A percentile compares a stretch with the other conserved stretches of the same genome.
These are phyloP conservation scores for Diorhabda elongata DNA, from an alignment of 1,140 invertebrate genomes.

Conservation along the genomic window DNA sequence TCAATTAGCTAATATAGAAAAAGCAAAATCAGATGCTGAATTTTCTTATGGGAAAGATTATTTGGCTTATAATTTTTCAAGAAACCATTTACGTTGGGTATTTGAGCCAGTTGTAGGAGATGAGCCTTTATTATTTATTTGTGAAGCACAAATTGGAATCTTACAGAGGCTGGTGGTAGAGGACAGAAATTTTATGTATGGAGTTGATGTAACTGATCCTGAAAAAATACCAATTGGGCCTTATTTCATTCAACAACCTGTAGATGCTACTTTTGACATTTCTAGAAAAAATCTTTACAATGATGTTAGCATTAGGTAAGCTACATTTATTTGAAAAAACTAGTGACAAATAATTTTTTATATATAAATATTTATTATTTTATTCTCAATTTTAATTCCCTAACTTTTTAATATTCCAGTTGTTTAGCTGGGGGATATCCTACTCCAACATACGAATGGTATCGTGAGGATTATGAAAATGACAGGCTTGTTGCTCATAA, in stretches of 20 bases:
- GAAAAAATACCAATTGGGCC: conserved; percentile 80
- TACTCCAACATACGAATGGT: conserved; percentile 88
- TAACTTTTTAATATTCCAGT: conserved; percentile 38
- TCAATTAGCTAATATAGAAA: conserved; percentile 72
- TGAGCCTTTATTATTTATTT: conserved; percentile 78
- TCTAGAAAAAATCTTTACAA: conserved; percentile 66
- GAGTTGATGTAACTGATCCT: conserved; percentile 67
- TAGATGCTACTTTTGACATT: conserved; percentile 76
- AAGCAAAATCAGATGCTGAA: conserved; percentile 62
- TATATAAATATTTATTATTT: background rate
- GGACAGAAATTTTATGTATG: conserved; percentile 80
- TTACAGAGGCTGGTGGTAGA: conserved; percentile 65
- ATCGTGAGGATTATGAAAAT: conserved; percentile 79
- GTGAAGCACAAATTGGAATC: conserved; percentile 70
- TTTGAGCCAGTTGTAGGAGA: conserved; percentile 73
- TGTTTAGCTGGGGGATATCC: conserved; percentile 89
- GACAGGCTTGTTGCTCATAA: conserved; percentile 63
- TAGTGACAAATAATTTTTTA: conserved; percentile 21
- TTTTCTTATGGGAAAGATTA: conserved; percentile 51
- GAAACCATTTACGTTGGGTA: conserved; percentile 73
- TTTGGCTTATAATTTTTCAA: conserved; percentile 65
- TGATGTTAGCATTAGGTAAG: conserved; percentile 64
- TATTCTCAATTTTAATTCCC: background rate
- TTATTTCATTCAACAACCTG: conserved; percentile 81
- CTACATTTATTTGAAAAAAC: background rate